phyloP scores from a whole-genome alignment of 2,797 vertebrate genomes.

The Toxotes lorentzi region DNA sequence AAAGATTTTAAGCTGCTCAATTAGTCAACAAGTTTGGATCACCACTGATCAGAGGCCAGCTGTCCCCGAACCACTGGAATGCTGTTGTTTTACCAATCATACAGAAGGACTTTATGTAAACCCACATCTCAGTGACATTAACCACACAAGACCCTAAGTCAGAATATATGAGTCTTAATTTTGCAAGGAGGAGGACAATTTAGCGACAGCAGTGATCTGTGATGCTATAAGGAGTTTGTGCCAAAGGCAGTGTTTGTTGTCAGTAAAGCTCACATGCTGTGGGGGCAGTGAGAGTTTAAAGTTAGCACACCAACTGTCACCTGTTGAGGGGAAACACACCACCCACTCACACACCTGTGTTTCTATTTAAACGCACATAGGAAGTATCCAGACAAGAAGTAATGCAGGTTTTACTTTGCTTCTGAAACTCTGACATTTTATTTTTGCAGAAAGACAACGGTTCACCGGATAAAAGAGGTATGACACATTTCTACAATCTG shows the following conservation, averaged over 20 bases:
- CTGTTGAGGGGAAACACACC: slow-evolving; percentile 55
- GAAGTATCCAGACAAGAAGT: neutral
- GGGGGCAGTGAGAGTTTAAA: slow-evolving; percentile 60
- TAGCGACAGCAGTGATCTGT: slow-evolving; percentile 20
- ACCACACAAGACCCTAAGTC: slow-evolving; percentile 18
- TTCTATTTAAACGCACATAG: slow-evolving; percentile 41
- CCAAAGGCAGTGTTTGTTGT: slow-evolving; percentile 64
- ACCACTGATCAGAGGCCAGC: slow-evolving; percentile 36
- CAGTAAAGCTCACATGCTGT: slow-evolving; percentile 41
- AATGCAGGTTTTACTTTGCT: neutral
- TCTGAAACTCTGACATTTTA: slow-evolving; percentile 41
- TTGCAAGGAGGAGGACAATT: slow-evolving; percentile 34
- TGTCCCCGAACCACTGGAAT: slow-evolving; percentile 32
- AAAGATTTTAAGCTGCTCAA: slow-evolving; percentile 3
- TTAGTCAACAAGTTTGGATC: slow-evolving; percentile 18
- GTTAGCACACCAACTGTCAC: slow-evolving; percentile 60
- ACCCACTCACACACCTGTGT: slow-evolving; percentile 55
- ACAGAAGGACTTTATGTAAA: slow-evolving; percentile 48
- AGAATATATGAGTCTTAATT: slow-evolving; percentile 53
- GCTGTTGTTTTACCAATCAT: slow-evolving; percentile 26
- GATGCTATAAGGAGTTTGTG: slow-evolving; percentile 29
- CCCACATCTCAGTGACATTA: slow-evolving; percentile 48
- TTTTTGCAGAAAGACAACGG: slow-evolving; percentile 29
- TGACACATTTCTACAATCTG: neutral
- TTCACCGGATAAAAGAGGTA: neutral